These are phyloP conservation scores for Argynnis bischoffii DNA, from an alignment of 2,888 invertebrate genomes.

Conservation along the genomic window DNA sequence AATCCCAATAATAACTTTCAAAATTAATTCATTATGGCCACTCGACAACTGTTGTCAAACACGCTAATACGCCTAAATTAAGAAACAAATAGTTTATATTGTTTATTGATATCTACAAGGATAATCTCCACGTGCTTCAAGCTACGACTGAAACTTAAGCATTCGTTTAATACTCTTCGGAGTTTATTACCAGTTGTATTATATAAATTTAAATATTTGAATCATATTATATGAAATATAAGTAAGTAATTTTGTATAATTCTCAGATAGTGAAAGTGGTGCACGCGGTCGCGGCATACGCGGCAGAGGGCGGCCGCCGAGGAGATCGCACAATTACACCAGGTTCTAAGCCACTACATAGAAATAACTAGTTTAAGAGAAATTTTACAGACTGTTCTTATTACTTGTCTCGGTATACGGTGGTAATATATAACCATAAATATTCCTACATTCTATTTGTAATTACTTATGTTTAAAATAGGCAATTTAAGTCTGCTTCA, in stretches of 20 bases:
- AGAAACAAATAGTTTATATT: too few species aligned
- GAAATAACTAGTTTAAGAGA: slow-evolving; percentile 11
- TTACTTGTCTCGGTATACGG: slow-evolving; percentile 10
- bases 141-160: too few species aligned
- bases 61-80: too few species aligned
- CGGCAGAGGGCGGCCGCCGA: slow-evolving; percentile 63
- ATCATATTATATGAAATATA: not conserved
- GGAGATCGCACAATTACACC: slow-evolving; percentile 64
- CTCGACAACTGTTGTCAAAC: too few species aligned
- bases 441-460: slow-evolving; percentile 24
- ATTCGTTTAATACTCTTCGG: too few species aligned
- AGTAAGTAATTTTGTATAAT: not conserved
- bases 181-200: too few species aligned
- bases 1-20: too few species aligned
- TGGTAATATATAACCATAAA: slow-evolving; percentile 12
- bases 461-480: slow-evolving; percentile 20
- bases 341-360: slow-evolving; percentile 54
- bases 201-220: not conserved
- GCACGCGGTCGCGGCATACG: slow-evolving; percentile 71
- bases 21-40: too few species aligned
- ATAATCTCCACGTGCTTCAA: too few species aligned
- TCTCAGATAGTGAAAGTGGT: slow-evolving; percentile 72
- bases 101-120: too few species aligned
- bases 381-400: slow-evolving; percentile 25
- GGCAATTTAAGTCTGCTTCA: slow-evolving; percentile 11